Evolutionary conservation across 1,140 invertebrate species (phyloP), one percentile per base, ranked within the genome.

Genomic region (Battus philenor): DNA sequence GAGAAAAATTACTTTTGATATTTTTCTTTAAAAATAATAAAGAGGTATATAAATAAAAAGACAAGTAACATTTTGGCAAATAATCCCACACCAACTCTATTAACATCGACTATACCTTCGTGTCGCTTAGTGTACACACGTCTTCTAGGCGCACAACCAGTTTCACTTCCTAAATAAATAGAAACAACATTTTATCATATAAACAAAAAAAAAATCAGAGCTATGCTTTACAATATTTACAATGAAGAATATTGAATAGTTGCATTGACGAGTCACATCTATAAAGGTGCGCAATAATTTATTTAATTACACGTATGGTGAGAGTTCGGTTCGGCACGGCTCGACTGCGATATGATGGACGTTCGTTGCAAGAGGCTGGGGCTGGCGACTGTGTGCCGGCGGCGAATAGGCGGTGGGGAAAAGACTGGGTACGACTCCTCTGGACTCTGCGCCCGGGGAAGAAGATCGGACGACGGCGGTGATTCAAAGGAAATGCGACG

Each of bases 381-480:
- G 50, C 61, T 85, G 64, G 63, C 76, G 47, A 77, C 73, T 73
- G 87, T 63, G 60, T 74, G 86, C 16, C 69, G 82, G 44, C 68
- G 86, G 48, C 68, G 86, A 69, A 75, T 88, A 0, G 93, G 93
- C 1, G 93, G 92, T 1, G 94, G 93, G 0, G 93, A 95, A 79
- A 95, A 95, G 7, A 94, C 92, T 1, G 93, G 93, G 54, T 93
- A 95, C 33, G 91, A 93, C 46, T 95, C 94, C 57, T 94, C 91
- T 0, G 90, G 91, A 30, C 89, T 92, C 30, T 88, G 89, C 18
- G 88, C 89, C 8, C 91, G 87, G 1, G 89, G 89, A 47, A 91
- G 88, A 1, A 92, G 68, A 56, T 92, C 92, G 24, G 91, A 93
- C 48, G 88, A 89, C 0, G 93, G 91, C 1, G 93, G 93, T 1